These are phyloP conservation scores for Dascyllus trimaculatus DNA, from an alignment of 2,113 vertebrate genomes.

Conservation along the genomic window DNA sequence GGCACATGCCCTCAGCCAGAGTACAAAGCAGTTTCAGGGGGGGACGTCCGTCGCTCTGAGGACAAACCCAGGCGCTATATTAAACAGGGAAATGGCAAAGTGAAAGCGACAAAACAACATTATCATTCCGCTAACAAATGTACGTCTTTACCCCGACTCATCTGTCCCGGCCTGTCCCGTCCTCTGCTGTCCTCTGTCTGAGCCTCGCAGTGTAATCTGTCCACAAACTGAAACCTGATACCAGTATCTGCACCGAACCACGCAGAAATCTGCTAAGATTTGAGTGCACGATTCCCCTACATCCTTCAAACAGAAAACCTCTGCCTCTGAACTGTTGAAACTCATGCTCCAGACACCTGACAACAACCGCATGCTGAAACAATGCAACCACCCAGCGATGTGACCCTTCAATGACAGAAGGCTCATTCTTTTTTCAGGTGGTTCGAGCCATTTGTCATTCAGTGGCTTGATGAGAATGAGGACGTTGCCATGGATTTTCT, in stretches of 20 bases:
- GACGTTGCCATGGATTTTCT: slow-evolving; percentile 98
- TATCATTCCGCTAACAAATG: slow-evolving; percentile 67
- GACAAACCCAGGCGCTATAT: slow-evolving; percentile 58
- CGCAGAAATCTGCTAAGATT: not conserved
- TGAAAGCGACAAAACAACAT: slow-evolving; percentile 62
- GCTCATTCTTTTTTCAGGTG: slow-evolving; percentile 84
- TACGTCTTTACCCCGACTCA: slow-evolving; percentile 33
- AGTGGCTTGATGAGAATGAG: slow-evolving; percentile 99
- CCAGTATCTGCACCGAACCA: slow-evolving; percentile 16
- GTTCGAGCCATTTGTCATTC: slow-evolving; percentile 99
- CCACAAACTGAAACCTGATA: slow-evolving; percentile 51
- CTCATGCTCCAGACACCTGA: not conserved
- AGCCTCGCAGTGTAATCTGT: slow-evolving; percentile 45
- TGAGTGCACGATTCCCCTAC: not conserved
- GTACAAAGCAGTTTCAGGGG: slow-evolving; percentile 42
- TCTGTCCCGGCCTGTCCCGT: slow-evolving; percentile 34
- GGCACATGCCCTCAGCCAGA: slow-evolving; percentile 57
- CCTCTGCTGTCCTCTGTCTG: slow-evolving; percentile 60
- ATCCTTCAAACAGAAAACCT: slow-evolving; percentile 8
- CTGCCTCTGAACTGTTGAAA: not conserved
- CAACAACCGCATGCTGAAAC: not conserved
- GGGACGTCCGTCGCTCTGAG: slow-evolving; percentile 57
- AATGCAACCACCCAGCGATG: not conserved
- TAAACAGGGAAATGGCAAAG: slow-evolving; percentile 60
- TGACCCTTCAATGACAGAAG: slow-evolving; percentile 5